phyloP scores from a whole-genome alignment of 2,888 invertebrate species.

The Lepeophtheirus nordmannii region DNA sequence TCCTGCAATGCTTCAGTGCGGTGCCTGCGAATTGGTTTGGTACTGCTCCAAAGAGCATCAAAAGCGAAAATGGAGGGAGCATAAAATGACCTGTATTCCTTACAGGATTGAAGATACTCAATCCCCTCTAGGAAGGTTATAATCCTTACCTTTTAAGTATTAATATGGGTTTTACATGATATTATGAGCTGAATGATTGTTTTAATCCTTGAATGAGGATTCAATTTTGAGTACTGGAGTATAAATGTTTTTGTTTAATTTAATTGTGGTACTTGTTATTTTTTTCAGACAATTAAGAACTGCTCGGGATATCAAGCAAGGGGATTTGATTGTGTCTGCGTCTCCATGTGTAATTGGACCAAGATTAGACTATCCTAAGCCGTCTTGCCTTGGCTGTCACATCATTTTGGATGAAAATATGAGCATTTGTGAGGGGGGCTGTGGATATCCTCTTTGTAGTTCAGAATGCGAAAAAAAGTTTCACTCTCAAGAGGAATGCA shows the following conservation, averaged over 20 bases:
- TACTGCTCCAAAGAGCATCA: constrained; percentile 18
- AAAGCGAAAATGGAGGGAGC: constrained; percentile 10
- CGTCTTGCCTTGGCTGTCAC: neutral
- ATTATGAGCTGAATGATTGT: no score
- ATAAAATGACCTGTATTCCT: constrained; percentile 9
- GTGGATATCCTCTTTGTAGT: neutral
- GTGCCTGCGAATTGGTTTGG: constrained; percentile 9
- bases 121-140: neutral
- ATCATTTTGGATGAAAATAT: neutral
- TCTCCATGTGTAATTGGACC: constrained; percentile 10
- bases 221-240: no score
- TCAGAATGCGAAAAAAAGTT: neutral
- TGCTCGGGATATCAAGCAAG: neutral
- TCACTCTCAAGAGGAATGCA: constrained; percentile 7
- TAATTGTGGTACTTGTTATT: no score
- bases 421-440: neutral
- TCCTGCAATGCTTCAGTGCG: constrained; percentile 5
- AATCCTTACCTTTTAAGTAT: no score
- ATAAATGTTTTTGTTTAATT: neutral
- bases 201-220: no score
- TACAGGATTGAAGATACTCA: constrained; percentile 24
- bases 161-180: no score
- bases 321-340: neutral
- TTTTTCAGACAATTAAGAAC: neutral
- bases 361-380: neutral